Conservation (phyloP, 2,113 vertebrate species). For the Shinisaurus crocodilurus region DNA sequence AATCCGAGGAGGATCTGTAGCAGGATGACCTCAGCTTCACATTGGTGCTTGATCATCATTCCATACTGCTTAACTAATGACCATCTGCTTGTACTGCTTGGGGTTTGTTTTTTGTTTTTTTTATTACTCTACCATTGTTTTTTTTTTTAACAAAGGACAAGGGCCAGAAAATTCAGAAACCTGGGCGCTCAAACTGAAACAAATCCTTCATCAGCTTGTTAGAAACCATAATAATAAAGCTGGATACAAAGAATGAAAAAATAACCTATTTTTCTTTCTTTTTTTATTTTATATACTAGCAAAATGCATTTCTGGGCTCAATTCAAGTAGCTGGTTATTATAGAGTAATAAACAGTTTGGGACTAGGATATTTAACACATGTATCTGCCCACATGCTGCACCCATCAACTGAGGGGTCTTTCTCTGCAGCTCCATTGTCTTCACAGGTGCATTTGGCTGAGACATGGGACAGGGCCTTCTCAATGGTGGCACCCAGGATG, state of each 20-base stretch:
- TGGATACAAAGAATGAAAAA: neutral
- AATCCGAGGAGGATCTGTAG: neutral
- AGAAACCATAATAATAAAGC: neutral
- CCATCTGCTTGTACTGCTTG: neutral
- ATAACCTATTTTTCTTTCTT: neutral
- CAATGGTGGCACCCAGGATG: neutral
- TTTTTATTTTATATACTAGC: slow-evolving; percentile 7
- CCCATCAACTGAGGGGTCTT: neutral
- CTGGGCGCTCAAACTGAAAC: neutral
- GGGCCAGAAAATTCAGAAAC: neutral
- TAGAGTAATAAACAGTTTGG: neutral
- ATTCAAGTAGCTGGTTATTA: neutral
- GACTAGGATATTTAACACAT: neutral
- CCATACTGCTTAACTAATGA: neutral
- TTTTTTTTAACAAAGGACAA: slow-evolving; percentile 12
- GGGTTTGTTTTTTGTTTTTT: neutral
- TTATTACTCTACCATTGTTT: neutral
- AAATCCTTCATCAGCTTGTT: neutral
- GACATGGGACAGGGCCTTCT: neutral
- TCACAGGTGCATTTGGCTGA: neutral
- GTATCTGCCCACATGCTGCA: neutral
- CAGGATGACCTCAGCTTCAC: neutral
- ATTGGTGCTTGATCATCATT: slow-evolving; percentile 3
- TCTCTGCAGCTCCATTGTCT: neutral
- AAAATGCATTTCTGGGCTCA: neutral